Evolutionary conservation across 2,797 vertebrate species (phyloP).

Genomic region (Sciaenops ocellatus): DNA sequence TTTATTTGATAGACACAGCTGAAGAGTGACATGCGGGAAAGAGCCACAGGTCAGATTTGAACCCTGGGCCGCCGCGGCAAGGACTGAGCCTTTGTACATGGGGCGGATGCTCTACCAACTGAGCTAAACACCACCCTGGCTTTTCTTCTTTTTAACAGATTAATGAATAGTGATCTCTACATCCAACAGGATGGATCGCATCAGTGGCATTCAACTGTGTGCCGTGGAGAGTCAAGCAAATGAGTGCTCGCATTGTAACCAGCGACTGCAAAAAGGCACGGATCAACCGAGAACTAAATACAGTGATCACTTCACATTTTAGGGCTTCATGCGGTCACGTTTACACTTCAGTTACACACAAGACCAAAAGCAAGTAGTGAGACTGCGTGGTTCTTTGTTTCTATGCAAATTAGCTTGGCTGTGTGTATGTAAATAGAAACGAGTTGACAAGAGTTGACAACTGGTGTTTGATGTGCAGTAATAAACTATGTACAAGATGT

Average conservation of each 20-base stretch:
- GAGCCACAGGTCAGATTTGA: too few relatives aligned
- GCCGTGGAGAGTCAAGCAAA: not conserved
- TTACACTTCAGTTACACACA: not conserved
- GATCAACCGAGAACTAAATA: conserved; percentile 2
- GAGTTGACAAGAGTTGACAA: conserved; percentile 20
- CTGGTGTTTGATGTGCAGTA: conserved; percentile 3
- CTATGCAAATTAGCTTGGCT: conserved; percentile 25
- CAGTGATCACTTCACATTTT: conserved; percentile 4
- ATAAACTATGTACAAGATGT: not conserved
- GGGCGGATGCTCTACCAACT: too few relatives aligned
- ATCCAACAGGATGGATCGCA: conserved; percentile 41
- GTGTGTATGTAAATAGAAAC: conserved; percentile 30
- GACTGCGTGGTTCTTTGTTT: conserved; percentile 3
- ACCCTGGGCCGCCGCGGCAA: too few relatives aligned
- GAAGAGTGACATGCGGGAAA: too few relatives aligned
- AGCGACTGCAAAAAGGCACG: conserved; percentile 7
- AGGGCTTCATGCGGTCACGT: conserved; percentile 1
- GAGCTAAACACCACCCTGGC: too few relatives aligned
- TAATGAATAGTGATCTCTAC: conserved; percentile 56
- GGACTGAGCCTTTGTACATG: too few relatives aligned
- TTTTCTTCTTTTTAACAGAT: conserved; percentile 50
- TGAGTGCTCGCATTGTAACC: not conserved
- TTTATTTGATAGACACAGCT: too few relatives aligned
- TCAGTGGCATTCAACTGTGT: conserved; percentile 35
- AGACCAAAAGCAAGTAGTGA: not conserved